Conservation (phyloP, 2,888 invertebrate genomes). For the Scaptodrosophila latifasciaeformis region DNA sequence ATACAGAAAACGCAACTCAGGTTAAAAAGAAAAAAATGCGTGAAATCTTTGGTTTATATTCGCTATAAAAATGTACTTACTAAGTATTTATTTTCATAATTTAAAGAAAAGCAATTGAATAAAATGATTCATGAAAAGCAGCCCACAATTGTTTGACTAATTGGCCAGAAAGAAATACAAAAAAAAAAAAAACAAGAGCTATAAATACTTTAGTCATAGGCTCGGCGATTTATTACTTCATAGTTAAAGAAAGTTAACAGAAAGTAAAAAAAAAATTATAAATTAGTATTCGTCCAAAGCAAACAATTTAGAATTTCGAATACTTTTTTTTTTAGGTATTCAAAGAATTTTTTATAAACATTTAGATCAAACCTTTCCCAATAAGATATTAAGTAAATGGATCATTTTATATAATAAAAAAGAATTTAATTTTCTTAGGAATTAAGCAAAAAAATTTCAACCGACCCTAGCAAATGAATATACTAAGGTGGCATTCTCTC, state of each 20-base stretch:
- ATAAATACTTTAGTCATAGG: too few species aligned
- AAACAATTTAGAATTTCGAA: too few species aligned
- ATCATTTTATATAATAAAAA: too few species aligned
- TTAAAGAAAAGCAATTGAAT: slow-evolving; percentile 69
- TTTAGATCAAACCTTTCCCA: too few species aligned
- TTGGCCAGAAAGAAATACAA: not conserved
- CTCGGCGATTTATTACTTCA: slow-evolving; percentile 38
- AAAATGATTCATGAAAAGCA: slow-evolving; percentile 68
- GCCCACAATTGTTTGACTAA: not conserved
- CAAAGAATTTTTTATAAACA: too few species aligned
- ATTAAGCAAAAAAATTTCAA: too few species aligned
- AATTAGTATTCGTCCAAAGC: too few species aligned
- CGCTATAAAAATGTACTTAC: slow-evolving; percentile 52
- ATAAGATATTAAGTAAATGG: too few species aligned
- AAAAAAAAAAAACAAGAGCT: slow-evolving; percentile 12
- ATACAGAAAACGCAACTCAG: slow-evolving; percentile 41
- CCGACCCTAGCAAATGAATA: too few species aligned
- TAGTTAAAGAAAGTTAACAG: slow-evolving; percentile 32
- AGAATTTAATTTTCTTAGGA: too few species aligned
- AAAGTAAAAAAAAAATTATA: slow-evolving; percentile 35
- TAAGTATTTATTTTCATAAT: slow-evolving; percentile 67
- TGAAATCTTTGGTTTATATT: slow-evolving; percentile 41
- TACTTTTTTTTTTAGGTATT: too few species aligned
- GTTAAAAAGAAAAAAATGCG: slow-evolving; percentile 22
- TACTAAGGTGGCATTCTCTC: too few species aligned